Evolutionary conservation across 1,140 invertebrate genomes (phyloP).

Genomic region (Philopotamus ludificatus): DNA sequence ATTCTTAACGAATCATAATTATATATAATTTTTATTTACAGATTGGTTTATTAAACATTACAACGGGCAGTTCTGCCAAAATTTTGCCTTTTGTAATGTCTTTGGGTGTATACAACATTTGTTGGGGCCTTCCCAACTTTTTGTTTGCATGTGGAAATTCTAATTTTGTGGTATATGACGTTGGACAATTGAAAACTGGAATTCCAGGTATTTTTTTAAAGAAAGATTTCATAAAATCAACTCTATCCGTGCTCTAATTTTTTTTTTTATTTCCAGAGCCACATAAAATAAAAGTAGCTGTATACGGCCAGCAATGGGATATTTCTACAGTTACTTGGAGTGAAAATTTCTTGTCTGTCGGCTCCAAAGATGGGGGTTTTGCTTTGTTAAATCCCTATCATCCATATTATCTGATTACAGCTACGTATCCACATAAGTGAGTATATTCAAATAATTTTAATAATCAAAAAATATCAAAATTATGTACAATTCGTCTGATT

Average conservation of each 20-base stretch:
- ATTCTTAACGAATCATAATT: too few species aligned
- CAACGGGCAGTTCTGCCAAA: slow-evolving; percentile 43
- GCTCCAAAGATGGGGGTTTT: slow-evolving; percentile 43
- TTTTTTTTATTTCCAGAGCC: slow-evolving; percentile 42
- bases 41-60: slow-evolving; percentile 58
- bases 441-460: slow-evolving; percentile 11
- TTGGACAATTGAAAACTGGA: too few species aligned
- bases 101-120: slow-evolving; percentile 46
- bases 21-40: slow-evolving; percentile 46
- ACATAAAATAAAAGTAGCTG: slow-evolving; percentile 39
- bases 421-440: slow-evolving; percentile 45
- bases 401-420: slow-evolving; percentile 40
- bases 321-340: slow-evolving; percentile 42
- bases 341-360: slow-evolving; percentile 44
- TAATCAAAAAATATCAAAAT: too few species aligned
- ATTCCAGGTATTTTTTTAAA: too few species aligned
- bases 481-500: too few species aligned
- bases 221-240: too few species aligned
- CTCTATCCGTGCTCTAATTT: too few species aligned
- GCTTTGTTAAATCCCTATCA: slow-evolving; percentile 41
- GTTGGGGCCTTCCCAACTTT: slow-evolving; percentile 53
- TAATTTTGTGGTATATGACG: too few species aligned
- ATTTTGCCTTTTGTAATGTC: slow-evolving; percentile 41
- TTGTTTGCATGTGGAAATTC: slow-evolving; percentile 55
- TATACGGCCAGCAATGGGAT: slow-evolving; percentile 45